A percentile compares a stretch with the other conserved stretches of the same genome.
Conservation (phyloP, 2,797 vertebrate species). For the Gadopsis bispinosus region DNA sequence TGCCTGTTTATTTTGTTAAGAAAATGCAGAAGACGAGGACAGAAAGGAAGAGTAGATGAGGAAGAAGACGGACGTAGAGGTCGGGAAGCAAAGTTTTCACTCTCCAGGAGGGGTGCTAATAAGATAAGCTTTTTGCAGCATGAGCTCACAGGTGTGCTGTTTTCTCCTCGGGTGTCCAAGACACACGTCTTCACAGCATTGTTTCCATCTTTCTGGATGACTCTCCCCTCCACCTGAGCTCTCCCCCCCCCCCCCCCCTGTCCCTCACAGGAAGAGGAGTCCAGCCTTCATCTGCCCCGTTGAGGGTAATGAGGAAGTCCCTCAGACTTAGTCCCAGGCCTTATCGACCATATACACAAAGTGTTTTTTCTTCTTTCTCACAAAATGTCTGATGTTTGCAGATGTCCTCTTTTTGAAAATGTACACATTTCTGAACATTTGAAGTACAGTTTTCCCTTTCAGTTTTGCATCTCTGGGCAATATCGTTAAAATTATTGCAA, state of each 20-base stretch:
- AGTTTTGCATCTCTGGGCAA: not conserved
- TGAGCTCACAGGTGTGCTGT: slow-evolving; percentile 63
- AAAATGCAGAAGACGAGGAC: slow-evolving; percentile 33
- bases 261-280: slow-evolving; percentile 27
- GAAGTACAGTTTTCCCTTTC: not conserved
- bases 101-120: slow-evolving; percentile 48
- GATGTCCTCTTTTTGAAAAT: not conserved
- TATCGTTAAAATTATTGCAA: not conserved
- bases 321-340: slow-evolving; percentile 9
- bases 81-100: slow-evolving; percentile 51
- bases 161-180: slow-evolving; percentile 41
- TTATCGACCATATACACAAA: slow-evolving; percentile 26
- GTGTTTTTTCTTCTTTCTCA: slow-evolving; percentile 17
- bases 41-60: slow-evolving; percentile 20
- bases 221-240: slow-evolving; percentile 36
- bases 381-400: not conserved
- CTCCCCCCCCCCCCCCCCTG: not conserved
- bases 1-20: slow-evolving; percentile 35
- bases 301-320: slow-evolving; percentile 35
- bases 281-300: slow-evolving; percentile 19
- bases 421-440: not conserved
- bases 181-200: slow-evolving; percentile 46
- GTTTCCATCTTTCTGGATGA: slow-evolving; percentile 47
- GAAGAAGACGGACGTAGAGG: slow-evolving; percentile 36
- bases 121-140: slow-evolving; percentile 56